A percentile compares a stretch with the other conserved stretches of the same genome.
phyloP scores from a whole-genome alignment of 2,113 vertebrate genomes.

The Reinhardtius hippoglossoides region DNA sequence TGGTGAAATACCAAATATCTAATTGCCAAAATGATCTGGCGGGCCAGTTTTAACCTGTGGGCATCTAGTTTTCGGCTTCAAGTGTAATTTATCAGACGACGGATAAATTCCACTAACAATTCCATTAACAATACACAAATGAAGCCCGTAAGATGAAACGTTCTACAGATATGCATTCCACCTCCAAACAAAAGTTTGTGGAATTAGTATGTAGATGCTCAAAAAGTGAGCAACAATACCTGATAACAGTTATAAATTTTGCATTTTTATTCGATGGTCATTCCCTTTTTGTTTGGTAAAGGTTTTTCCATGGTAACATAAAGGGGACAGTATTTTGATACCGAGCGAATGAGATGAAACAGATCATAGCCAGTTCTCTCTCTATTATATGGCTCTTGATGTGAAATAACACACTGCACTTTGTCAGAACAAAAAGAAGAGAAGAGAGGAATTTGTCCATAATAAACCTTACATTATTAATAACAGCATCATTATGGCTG shows the following conservation, averaged over 20 bases:
- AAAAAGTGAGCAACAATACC: neutral
- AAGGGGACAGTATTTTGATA: neutral
- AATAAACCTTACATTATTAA: slow-evolving; percentile 66
- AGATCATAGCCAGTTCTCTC: neutral
- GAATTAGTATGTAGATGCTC: neutral
- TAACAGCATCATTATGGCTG: slow-evolving; percentile 67
- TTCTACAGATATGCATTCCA: too few relatives aligned
- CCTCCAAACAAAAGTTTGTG: too few relatives aligned
- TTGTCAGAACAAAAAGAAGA: neutral
- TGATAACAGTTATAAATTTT: slow-evolving; percentile 47
- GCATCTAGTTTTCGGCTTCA: too few relatives aligned
- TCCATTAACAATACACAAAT: too few relatives aligned
- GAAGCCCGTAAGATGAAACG: too few relatives aligned
- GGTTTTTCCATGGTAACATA: neutral
- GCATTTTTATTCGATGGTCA: slow-evolving; percentile 22
- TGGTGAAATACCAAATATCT: too few relatives aligned
- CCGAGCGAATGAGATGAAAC: neutral
- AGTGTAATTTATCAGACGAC: too few relatives aligned
- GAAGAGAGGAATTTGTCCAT: slow-evolving; percentile 21
- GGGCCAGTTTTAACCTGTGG: too few relatives aligned
- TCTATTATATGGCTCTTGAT: neutral
- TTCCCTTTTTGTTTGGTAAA: neutral
- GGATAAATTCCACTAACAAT: too few relatives aligned
- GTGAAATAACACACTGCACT: neutral
- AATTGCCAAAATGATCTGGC: too few relatives aligned